phyloP scores from a whole-genome alignment of 2,888 invertebrate genomes.

The Cheilosia soror region DNA sequence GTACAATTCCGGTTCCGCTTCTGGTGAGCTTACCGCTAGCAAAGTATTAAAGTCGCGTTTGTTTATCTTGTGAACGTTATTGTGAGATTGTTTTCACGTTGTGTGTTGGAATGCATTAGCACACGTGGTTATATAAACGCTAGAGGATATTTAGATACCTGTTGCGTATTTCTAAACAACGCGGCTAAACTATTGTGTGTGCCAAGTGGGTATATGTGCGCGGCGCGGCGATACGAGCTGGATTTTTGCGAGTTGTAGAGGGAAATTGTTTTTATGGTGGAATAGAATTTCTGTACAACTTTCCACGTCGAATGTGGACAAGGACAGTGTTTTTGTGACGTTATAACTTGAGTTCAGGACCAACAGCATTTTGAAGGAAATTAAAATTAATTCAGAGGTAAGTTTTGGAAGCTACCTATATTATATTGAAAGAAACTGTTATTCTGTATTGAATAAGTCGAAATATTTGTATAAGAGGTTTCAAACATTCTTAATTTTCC shows the following conservation, averaged over 20 bases:
- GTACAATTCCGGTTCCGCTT: conserved; percentile 2
- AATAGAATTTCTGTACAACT: no score
- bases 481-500: no score
- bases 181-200: conserved; percentile 39
- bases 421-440: no score
- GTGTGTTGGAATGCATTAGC: conserved; percentile 68
- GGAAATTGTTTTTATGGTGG: no score
- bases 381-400: no score
- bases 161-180: conserved; percentile 75
- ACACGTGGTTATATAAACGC: conserved; percentile 73
- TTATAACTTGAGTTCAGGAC: no score
- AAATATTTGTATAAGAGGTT: no score
- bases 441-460: no score
- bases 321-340: no score
- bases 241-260: not conserved
- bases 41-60: conserved; percentile 20
- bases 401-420: no score
- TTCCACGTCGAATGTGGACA: no score
- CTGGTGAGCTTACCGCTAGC: not conserved
- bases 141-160: conserved; percentile 77
- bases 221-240: conserved; percentile 1
- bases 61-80: conserved; percentile 30
- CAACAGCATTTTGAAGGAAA: no score
- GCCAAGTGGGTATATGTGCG: conserved; percentile 23
- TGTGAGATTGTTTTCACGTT: conserved; percentile 51